Evolutionary conservation across 2,113 vertebrate species (phyloP).

Genomic region (Pao palembangensis): DNA sequence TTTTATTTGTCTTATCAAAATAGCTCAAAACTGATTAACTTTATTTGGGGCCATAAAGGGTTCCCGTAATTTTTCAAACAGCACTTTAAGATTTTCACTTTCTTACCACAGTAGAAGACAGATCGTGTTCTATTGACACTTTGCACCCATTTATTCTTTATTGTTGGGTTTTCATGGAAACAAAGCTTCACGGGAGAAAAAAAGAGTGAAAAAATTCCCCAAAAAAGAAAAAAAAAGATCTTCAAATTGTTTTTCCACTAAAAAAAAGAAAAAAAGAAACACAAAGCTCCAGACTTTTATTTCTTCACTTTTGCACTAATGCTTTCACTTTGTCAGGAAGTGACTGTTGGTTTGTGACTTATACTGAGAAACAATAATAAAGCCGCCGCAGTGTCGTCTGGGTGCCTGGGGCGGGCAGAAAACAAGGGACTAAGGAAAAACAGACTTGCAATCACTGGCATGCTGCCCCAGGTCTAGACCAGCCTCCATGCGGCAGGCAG

Average conservation of each 20-base stretch:
- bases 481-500: slow-evolving; percentile 40
- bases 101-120: too few species aligned
- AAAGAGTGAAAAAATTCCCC: slow-evolving; percentile 60
- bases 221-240: slow-evolving; percentile 25
- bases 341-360: slow-evolving; percentile 58
- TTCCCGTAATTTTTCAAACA: too few species aligned
- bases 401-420: slow-evolving; percentile 51
- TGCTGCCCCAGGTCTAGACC: slow-evolving; percentile 60
- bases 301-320: slow-evolving; percentile 37
- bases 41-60: too few species aligned
- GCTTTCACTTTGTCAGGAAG: slow-evolving; percentile 38
- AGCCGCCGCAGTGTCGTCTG: slow-evolving; percentile 50
- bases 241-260: slow-evolving; percentile 19
- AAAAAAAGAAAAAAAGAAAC: too few species aligned
- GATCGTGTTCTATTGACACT: slow-evolving; percentile 8
- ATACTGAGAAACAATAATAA: slow-evolving; percentile 40
- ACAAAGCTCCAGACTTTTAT: too few species aligned
- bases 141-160: not conserved
- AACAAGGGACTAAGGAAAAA: slow-evolving; percentile 34
- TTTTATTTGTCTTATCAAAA: too few species aligned
- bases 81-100: too few species aligned
- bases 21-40: too few species aligned
- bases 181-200: slow-evolving; percentile 51
- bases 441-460: slow-evolving; percentile 11
- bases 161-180: slow-evolving; percentile 43